Evolutionary conservation across 2,888 invertebrate species (phyloP), one percentile per base, ranked within the genome.

Genomic region (Platynereis dumerilii): DNA sequence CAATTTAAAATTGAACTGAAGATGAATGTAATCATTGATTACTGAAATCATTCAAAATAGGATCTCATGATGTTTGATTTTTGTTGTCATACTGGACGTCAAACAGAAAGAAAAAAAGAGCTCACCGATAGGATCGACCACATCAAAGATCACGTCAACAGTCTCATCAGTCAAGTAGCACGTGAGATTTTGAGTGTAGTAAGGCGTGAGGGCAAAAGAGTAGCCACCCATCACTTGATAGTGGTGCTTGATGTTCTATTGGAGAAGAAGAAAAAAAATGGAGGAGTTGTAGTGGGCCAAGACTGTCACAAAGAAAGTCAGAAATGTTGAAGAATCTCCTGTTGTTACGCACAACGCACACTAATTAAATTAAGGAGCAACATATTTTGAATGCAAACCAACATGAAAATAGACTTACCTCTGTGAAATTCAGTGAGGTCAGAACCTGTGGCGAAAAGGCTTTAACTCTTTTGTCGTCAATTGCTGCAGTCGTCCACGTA

Each of bases 391-490:
- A 34, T 7, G 34, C 34, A 34, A 34, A 34, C 34, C 5, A 34
- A 34, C 34, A 7, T 34, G 7, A 34, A 5, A 34, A 34, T 34
- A n/a, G n/a, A 34, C 34, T 12, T 48, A 48, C 48, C n/a, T 48
- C 48, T 12, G 17, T 48, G 20, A 48, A 20, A 48, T 48, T 48
- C 3, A 48, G 48, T 5, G 22, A 5, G 5, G 48, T 48, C n/a
- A 48, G n/a, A 48, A 48, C 48, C n/a, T 20, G n/a, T 48, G 48
- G 48, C 10, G 22, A 5, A 48, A n/a, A 20, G n/a, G 48, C 48
- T 5, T 20, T 48, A 5, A 48, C 48, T 22, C 48, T 48, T 3
- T 5, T 5, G 22, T 48, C 22, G n/a, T 48, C 48, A 12, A 48
- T 17, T 10, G 22, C 22, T 10, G 48, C n/a, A 5, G 48, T 48